Evolutionary conservation across 2,113 vertebrate species (phyloP).

Genomic region (Poeciliopsis retropinna): DNA sequence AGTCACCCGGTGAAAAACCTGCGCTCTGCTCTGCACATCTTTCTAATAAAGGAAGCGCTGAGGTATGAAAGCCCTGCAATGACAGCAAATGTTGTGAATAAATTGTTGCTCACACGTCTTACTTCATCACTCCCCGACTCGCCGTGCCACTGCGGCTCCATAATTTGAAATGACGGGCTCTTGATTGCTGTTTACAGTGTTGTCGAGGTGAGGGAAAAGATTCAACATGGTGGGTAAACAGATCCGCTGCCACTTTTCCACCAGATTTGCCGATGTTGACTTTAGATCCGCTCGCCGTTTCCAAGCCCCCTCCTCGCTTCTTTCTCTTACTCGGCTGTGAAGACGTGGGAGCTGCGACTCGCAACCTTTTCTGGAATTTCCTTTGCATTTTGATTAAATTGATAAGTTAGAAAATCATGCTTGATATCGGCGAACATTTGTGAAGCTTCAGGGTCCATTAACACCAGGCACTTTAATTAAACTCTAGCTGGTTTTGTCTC

Average conservation of each 20-base stretch:
- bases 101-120: constrained; percentile 41
- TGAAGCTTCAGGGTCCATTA: background rate
- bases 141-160: constrained; percentile 17
- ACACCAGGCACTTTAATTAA: too few species aligned
- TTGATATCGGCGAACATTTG: constrained; percentile 10
- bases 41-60: constrained; percentile 38
- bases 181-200: constrained; percentile 66
- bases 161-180: constrained; percentile 61
- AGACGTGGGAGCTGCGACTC: constrained; percentile 45
- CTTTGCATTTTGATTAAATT: constrained; percentile 37
- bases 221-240: constrained; percentile 53
- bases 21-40: constrained; percentile 14
- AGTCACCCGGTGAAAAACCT: constrained; percentile 11
- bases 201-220: constrained; percentile 55
- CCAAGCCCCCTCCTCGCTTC: background rate
- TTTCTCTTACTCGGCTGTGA: constrained; percentile 9
- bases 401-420: constrained; percentile 27
- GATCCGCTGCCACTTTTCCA: constrained; percentile 41
- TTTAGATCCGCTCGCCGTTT: constrained; percentile 34
- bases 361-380: constrained; percentile 16
- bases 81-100: constrained; percentile 43
- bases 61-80: constrained; percentile 30
- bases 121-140: constrained; percentile 30
- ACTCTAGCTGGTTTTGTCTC: too few species aligned
- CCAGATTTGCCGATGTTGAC: constrained; percentile 49